phyloP scores from a whole-genome alignment of 2,113 vertebrate genomes.

The Seriola aureovittata region DNA sequence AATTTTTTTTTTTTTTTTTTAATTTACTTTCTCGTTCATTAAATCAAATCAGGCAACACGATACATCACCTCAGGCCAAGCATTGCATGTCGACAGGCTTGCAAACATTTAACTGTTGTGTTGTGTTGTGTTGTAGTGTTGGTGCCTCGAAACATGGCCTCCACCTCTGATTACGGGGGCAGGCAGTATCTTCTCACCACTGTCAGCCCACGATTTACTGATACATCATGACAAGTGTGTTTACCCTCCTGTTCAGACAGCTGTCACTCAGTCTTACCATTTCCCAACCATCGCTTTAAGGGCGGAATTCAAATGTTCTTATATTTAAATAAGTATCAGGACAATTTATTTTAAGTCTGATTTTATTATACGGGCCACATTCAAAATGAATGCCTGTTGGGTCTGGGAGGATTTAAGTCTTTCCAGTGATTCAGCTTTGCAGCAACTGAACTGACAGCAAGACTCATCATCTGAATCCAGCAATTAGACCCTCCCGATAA shows the following conservation, averaged over 20 bases:
- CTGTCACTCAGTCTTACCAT: conserved; percentile 42
- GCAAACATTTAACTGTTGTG: conserved; percentile 3
- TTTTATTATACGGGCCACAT: neutral
- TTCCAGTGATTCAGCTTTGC: conserved; percentile 8
- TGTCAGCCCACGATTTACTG: conserved; percentile 30
- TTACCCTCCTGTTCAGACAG: conserved; percentile 30
- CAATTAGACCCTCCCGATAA: neutral
- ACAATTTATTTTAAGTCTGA: conserved; percentile 23
- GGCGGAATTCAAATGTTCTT: conserved; percentile 26
- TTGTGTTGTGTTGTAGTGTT: neutral
- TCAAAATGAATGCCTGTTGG: neutral
- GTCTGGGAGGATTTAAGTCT: neutral
- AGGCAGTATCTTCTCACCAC: conserved; percentile 17
- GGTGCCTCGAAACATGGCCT: conserved; percentile 10
- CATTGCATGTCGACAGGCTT: neutral
- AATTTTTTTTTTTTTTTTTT: neutral
- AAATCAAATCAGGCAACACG: neutral
- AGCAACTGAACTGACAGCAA: conserved; percentile 5
- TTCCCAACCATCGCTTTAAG: conserved; percentile 4
- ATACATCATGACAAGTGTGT: conserved; percentile 47
- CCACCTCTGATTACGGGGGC: conserved; percentile 4
- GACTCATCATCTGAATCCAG: conserved; percentile 9
- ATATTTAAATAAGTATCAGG: conserved; percentile 13
- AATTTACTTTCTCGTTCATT: neutral
- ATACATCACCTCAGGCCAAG: neutral